phyloP scores from a whole-genome alignment of 2,888 invertebrate genomes.

The Nemotelus pantherinus region DNA sequence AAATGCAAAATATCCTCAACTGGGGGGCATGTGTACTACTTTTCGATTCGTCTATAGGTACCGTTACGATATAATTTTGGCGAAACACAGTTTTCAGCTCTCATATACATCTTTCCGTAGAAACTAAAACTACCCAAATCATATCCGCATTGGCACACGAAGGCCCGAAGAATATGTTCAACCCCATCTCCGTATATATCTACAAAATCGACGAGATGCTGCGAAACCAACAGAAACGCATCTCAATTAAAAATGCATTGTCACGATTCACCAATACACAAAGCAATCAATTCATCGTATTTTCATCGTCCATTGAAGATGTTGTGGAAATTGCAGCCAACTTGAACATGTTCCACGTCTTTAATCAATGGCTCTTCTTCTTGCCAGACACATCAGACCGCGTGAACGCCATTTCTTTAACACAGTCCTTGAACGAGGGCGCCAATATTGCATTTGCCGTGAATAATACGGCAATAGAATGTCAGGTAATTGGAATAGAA shows the following conservation, averaged over 20 bases:
- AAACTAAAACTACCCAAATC: constrained; percentile 58
- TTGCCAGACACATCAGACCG: constrained; percentile 70
- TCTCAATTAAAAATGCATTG: constrained; percentile 55
- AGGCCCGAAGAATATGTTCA: constrained; percentile 58
- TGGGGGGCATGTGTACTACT: constrained; percentile 80
- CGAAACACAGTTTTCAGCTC: background rate
- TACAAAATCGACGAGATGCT: constrained; percentile 59
- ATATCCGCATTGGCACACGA: constrained; percentile 60
- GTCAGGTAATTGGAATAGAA: constrained; percentile 66
- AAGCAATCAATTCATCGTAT: constrained; percentile 59
- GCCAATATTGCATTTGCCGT: constrained; percentile 83
- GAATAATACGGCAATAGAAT: constrained; percentile 71
- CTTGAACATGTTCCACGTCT: constrained; percentile 74
- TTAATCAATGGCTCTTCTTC: constrained; percentile 85
- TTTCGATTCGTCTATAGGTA: constrained; percentile 79
- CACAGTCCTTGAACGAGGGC: constrained; percentile 76
- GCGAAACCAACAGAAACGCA: constrained; percentile 58
- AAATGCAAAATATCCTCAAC: constrained; percentile 71
- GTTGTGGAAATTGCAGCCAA: constrained; percentile 76
- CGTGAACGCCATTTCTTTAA: constrained; percentile 67
- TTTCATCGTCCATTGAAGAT: constrained; percentile 64
- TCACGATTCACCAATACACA: constrained; percentile 55
- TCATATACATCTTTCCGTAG: constrained; percentile 46
- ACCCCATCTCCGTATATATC: constrained; percentile 60
- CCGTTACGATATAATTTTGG: constrained; percentile 47